Evolutionary conservation across 2,888 invertebrate genomes (phyloP), one percentile per base, ranked within the genome.

Genomic region (Diabrotica balteata): DNA sequence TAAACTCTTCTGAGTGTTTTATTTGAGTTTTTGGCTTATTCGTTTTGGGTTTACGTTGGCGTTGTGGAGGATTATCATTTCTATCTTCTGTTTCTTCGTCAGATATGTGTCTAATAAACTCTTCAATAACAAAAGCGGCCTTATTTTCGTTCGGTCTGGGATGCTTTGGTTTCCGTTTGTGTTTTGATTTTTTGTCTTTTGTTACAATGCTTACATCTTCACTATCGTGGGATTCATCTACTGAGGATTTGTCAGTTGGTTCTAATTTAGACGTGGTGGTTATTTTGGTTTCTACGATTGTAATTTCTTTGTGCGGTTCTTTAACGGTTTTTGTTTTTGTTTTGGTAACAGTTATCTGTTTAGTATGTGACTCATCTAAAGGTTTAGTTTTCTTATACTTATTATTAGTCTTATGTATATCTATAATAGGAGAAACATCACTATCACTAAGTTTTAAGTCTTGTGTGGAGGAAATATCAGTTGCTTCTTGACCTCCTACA

Each of bases 361-460:
- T 78, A n/a, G 72, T 58, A 62, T 55, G 32, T 62, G 9, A 7
- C 32, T 68, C 66, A 32, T 80, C 22, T 66, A 55, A 59, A 80
- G 83, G 49, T 71, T 73, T 63, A 73, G 76, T 61, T 76, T 76
- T 59, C 45, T 51, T 68, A 46, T 64, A 59, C n/a, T 32, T 32
- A 45, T 60, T 67, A 53, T 79, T 75, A 71, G 64, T 75, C 75
- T 72, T 66, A 51, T 66, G 64, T 68, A 75, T 77, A 76, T 80
- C 76, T 76, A 75, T 79, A 80, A 76, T 77, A 75, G 78, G 79
- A 79, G 75, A 80, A 76, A 70, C 68, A 59, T 73, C 74, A 74
- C 73, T 73, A 77, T 78, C 74, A 76, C 75, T 80, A 78, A 71
- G 67, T 73, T 75, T 73, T 72, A 79, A 78, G 78, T 78, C 80